phyloP scores from a whole-genome alignment of 2,113 vertebrate genomes.

The Sebastes fasciatus region DNA sequence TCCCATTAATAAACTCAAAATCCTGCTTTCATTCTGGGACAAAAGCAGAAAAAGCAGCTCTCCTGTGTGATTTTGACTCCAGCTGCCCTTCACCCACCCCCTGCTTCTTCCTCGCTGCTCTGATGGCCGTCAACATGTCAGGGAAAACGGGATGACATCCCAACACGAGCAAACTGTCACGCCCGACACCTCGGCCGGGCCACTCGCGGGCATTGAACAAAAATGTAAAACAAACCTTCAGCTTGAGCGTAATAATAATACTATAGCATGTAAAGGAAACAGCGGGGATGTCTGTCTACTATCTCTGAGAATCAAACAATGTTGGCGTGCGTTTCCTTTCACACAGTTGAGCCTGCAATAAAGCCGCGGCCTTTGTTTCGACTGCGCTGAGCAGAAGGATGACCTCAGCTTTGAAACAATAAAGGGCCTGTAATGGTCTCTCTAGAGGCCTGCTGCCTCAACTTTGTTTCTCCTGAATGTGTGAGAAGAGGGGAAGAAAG shows the following conservation, averaged over 20 bases:
- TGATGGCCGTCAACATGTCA: slow-evolving; percentile 66
- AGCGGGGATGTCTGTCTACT: slow-evolving; percentile 64
- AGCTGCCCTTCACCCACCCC: slow-evolving; percentile 21
- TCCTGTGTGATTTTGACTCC: slow-evolving; percentile 38
- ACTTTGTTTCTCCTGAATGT: slow-evolving; percentile 94
- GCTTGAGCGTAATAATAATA: slow-evolving; percentile 12
- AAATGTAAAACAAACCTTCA: slow-evolving; percentile 7
- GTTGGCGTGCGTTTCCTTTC: slow-evolving; percentile 97
- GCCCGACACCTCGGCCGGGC: slow-evolving; percentile 44
- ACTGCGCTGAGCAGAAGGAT: slow-evolving; percentile 92
- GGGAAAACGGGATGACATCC: slow-evolving; percentile 69
- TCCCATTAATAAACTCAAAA: slow-evolving; percentile 5
- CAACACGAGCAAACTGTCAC: slow-evolving; percentile 64
- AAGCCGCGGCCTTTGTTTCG: slow-evolving; percentile 97
- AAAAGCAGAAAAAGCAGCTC: slow-evolving; percentile 1
- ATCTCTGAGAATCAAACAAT: slow-evolving; percentile 88
- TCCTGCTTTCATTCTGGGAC: background rate
- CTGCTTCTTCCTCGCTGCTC: slow-evolving; percentile 25
- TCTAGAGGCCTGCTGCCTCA: slow-evolving; percentile 93
- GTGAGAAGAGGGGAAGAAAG: slow-evolving; percentile 63
- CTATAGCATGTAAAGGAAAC: slow-evolving; percentile 49
- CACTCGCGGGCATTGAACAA: slow-evolving; percentile 25
- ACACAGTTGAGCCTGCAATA: slow-evolving; percentile 96
- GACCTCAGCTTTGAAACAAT: slow-evolving; percentile 99
- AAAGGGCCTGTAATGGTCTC: slow-evolving; percentile 95